phyloP scores from a whole-genome alignment of 30 jellyfish, hydroid and myxozoan species.

The Hydractinia echinata region DNA sequence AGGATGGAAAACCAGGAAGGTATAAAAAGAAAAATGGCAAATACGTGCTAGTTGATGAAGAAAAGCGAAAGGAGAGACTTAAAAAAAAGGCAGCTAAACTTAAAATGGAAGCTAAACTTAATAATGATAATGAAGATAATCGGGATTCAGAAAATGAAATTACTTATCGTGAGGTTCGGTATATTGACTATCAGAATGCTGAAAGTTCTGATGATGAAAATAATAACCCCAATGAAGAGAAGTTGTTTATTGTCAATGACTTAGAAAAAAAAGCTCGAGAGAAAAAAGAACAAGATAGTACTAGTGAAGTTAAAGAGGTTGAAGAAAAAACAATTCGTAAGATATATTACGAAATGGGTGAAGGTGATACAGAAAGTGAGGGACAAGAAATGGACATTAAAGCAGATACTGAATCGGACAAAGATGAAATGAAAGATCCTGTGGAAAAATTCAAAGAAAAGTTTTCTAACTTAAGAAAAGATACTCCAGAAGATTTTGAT shows the following conservation, averaged over 20 bases:
- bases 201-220: constrained; percentile 13
- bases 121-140: neutral
- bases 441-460: neutral
- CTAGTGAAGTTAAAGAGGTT: neutral
- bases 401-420: constrained; percentile 8
- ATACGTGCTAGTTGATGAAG: constrained; percentile 21
- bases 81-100: neutral
- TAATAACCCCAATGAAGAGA: neutral
- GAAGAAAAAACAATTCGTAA: neutral
- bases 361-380: neutral
- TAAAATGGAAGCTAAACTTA: neutral
- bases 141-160: neutral
- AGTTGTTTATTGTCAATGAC: neutral
- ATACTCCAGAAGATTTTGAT: constrained; percentile 22
- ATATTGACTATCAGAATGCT: neutral
- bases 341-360: neutral
- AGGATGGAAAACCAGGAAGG: constrained; percentile 28
- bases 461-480: constrained; percentile 12
- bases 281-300: neutral
- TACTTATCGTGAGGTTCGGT: neutral
- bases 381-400: neutral
- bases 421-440: constrained; percentile 1
- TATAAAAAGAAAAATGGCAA: constrained; percentile 11
- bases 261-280: neutral
- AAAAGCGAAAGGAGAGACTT: neutral